These are phyloP conservation scores for Tympanuchus pallidicinctus DNA, from an alignment of 2,113 vertebrate genomes.

Conservation along the genomic window DNA sequence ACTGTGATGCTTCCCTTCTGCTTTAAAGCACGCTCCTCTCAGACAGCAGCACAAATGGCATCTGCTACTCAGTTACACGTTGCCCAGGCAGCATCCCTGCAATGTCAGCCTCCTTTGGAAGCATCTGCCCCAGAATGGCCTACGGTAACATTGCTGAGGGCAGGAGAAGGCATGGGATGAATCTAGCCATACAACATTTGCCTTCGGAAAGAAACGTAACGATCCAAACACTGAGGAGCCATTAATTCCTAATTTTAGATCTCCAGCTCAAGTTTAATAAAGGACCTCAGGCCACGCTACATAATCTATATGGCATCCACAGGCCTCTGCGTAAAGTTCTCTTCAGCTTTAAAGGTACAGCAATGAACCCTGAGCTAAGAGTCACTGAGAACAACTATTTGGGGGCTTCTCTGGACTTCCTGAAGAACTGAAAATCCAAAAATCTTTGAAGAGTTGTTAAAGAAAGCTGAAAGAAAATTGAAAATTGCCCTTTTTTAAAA, in stretches of 20 bases:
- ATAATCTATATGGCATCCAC: constrained; percentile 12
- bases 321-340: neutral
- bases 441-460: neutral
- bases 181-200: neutral
- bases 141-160: neutral
- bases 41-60: neutral
- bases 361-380: neutral
- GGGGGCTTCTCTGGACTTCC: neutral
- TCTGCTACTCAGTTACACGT: neutral
- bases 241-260: neutral
- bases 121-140: neutral
- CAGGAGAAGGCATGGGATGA: neutral
- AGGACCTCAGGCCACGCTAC: neutral
- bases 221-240: neutral
- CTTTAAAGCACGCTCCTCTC: neutral
- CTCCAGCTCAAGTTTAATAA: constrained; percentile 8
- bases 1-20: neutral
- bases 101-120: neutral
- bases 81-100: neutral
- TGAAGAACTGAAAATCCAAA: neutral
- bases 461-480: neutral
- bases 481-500: neutral
- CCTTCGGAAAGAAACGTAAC: neutral
- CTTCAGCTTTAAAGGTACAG: neutral
- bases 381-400: neutral